Percentiles rank a stretch among this genome's conserved stretches.
Conservation (phyloP, 2,888 invertebrate species). For the Synanthedon vespiformis region DNA sequence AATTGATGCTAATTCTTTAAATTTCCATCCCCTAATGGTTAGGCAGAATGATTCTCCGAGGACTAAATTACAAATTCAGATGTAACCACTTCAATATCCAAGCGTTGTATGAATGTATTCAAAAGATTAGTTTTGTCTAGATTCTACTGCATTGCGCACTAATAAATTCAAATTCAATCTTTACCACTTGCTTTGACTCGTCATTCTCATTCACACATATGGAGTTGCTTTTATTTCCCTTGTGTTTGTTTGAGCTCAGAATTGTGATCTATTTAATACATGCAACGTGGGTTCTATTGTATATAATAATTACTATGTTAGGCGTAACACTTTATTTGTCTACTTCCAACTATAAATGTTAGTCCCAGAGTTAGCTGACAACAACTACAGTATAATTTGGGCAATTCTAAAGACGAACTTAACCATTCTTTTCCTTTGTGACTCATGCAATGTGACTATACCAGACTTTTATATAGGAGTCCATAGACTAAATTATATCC, state of each 20-base stretch:
- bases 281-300: not conserved
- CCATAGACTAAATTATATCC: slow-evolving; percentile 41
- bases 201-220: not conserved
- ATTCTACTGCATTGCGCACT: slow-evolving; percentile 24
- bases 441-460: slow-evolving; percentile 24
- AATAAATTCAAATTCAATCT: slow-evolving; percentile 10
- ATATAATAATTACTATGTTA: not conserved
- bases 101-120: slow-evolving; percentile 11
- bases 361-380: not conserved
- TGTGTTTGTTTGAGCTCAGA: not conserved
- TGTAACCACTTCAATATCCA: slow-evolving; percentile 1
- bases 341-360: not conserved
- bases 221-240: not conserved
- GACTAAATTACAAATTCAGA: slow-evolving; percentile 5
- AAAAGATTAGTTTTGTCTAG: slow-evolving; percentile 26
- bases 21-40: not conserved
- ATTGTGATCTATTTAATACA: not conserved
- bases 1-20: not conserved
- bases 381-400: slow-evolving; percentile 20
- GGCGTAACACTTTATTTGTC: not conserved
- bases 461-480: slow-evolving; percentile 27
- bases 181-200: not conserved
- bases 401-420: slow-evolving; percentile 39
- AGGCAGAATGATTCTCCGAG: not conserved
- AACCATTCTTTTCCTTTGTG: slow-evolving; percentile 50